Percentiles rank a stretch among this genome's conserved stretches.
These are phyloP conservation scores for Coelogynopora nodosa DNA, from an alignment of 2,888 invertebrate species.

Conservation along the genomic window DNA sequence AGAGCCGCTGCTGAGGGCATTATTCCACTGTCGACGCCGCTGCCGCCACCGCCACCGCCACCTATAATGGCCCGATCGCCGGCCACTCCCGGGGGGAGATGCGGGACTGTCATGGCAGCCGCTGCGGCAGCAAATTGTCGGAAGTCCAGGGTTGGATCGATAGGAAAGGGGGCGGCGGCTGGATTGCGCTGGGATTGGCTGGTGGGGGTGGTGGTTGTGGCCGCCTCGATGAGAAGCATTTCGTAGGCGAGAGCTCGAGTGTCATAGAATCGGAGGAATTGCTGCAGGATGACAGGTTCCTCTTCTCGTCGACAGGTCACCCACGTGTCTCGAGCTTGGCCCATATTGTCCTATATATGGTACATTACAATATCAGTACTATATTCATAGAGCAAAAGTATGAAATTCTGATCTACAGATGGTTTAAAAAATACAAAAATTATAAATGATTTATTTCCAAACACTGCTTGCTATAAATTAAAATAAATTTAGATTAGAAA, in stretches of 20 bases:
- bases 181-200: slow-evolving; percentile 1
- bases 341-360: slow-evolving; percentile 74
- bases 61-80: no score
- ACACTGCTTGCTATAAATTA: no score
- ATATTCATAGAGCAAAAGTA: no score
- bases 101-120: background rate
- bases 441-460: no score
- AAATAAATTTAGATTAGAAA: no score
- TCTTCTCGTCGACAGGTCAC: slow-evolving; percentile 80
- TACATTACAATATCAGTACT: no score
- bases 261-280: slow-evolving; percentile 83
- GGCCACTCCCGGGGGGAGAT: no score
- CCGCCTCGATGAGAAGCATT: slow-evolving; percentile 63
- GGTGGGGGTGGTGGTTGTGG: background rate
- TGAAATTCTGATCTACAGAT: no score
- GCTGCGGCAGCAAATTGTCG: background rate
- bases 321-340: slow-evolving; percentile 81
- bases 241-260: slow-evolving; percentile 76
- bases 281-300: slow-evolving; percentile 83
- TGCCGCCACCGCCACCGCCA: no score
- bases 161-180: background rate
- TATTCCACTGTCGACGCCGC: no score
- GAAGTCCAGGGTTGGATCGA: background rate
- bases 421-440: no score
- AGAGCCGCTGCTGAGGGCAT: no score